Percentiles rank a stretch among this genome's conserved stretches.
These are phyloP conservation scores for Allygus modestus DNA, from an alignment of 2,888 invertebrate genomes.

Conservation along the genomic window DNA sequence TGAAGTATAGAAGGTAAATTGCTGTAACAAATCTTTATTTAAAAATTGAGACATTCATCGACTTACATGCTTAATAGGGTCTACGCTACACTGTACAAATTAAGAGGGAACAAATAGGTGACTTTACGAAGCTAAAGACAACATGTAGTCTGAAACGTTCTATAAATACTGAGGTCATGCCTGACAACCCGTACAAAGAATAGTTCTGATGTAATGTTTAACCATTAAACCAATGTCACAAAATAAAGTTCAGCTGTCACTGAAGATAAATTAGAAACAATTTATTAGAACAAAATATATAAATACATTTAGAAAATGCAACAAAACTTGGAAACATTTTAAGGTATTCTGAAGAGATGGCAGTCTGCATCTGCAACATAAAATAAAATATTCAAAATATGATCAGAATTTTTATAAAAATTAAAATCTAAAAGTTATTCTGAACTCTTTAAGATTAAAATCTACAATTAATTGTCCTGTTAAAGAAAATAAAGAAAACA, in stretches of 20 bases:
- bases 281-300: slow-evolving; percentile 1
- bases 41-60: neutral
- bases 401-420: too few species aligned
- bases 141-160: neutral
- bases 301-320: slow-evolving; percentile 20
- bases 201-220: neutral
- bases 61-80: neutral
- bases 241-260: neutral
- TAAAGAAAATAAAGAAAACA: too few species aligned
- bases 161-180: slow-evolving; percentile 20
- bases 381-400: too few species aligned
- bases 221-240: neutral
- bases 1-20: too few species aligned
- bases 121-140: neutral
- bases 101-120: neutral
- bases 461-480: too few species aligned
- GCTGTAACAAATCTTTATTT: slow-evolving; percentile 23
- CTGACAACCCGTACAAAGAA: neutral
- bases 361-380: neutral
- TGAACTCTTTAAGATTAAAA: too few species aligned
- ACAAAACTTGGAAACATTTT: neutral
- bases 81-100: slow-evolving; percentile 1
- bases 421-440: too few species aligned
- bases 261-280: neutral
- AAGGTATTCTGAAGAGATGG: neutral